These are phyloP conservation scores for Clarias platycephalus DNA, from an alignment of 2,797 vertebrate genomes.

Conservation along the genomic window DNA sequence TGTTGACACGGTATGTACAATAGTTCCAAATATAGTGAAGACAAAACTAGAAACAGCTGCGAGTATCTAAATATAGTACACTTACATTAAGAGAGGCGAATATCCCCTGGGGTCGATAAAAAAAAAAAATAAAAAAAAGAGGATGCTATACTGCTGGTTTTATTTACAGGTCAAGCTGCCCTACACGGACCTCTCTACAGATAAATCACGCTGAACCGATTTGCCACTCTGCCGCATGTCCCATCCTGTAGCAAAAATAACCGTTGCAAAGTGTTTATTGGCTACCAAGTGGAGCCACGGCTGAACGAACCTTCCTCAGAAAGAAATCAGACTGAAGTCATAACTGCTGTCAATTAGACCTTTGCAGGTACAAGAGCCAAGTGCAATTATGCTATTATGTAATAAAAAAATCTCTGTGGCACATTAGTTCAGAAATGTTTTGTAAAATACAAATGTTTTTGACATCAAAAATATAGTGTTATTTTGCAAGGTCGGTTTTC, in stretches of 20 bases:
- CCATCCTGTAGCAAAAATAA: constrained; percentile 13
- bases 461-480: constrained; percentile 42
- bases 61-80: constrained; percentile 56
- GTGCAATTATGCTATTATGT: neutral
- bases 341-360: constrained; percentile 8
- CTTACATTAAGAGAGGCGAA: constrained; percentile 37
- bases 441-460: constrained; percentile 38
- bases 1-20: constrained; percentile 75
- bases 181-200: constrained; percentile 1
- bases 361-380: neutral
- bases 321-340: constrained; percentile 16
- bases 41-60: constrained; percentile 60
- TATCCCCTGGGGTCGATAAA: constrained; percentile 25
- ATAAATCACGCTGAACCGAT: constrained; percentile 19
- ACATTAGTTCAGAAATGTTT: neutral
- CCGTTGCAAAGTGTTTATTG: neutral
- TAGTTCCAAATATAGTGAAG: constrained; percentile 72
- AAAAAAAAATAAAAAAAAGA: constrained; percentile 23
- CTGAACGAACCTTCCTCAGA: neutral
- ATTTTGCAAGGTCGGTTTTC: neutral
- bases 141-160: constrained; percentile 28
- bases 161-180: constrained; percentile 19
- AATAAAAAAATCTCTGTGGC: neutral
- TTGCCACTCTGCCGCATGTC: neutral
- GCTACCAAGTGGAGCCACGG: neutral